Evolutionary conservation across 2,113 vertebrate species (phyloP).

Genomic region (Trematocara unimaculatum): DNA sequence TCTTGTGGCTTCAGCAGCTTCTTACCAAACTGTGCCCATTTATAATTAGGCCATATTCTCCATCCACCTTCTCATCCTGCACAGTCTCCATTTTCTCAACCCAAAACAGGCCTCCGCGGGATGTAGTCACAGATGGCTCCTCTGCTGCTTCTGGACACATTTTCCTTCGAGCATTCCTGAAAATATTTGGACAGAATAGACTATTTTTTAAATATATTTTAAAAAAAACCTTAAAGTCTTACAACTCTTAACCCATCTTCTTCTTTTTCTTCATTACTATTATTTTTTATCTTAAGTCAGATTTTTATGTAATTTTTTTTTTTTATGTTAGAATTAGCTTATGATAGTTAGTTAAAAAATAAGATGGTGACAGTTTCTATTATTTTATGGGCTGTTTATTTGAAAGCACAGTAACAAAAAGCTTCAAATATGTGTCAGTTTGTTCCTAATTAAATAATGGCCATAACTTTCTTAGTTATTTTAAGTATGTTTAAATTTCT

Average conservation of each 20-base stretch:
- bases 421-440: neutral
- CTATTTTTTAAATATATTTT: neutral
- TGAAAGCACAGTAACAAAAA: neutral
- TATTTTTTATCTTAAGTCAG: neutral
- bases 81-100: conserved; percentile 59
- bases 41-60: conserved; percentile 85
- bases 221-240: neutral
- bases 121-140: conserved; percentile 43
- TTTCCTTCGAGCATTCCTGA: conserved; percentile 77
- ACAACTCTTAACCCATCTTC: neutral
- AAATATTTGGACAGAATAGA: neutral
- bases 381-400: neutral
- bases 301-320: neutral
- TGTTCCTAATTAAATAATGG: neutral
- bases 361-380: neutral
- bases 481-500: neutral
- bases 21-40: conserved; percentile 90
- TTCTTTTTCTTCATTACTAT: neutral
- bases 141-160: conserved; percentile 77
- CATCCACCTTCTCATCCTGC: conserved; percentile 79
- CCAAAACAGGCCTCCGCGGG: conserved; percentile 57
- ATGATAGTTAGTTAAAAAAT: neutral
- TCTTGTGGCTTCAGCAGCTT: neutral
- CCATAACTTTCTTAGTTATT: neutral
- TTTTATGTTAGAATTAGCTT: neutral